A percentile compares a stretch with the other conserved stretches of the same genome.
phyloP scores from a whole-genome alignment of 1,140 invertebrate species.

The Aphelinus atriplicis region DNA sequence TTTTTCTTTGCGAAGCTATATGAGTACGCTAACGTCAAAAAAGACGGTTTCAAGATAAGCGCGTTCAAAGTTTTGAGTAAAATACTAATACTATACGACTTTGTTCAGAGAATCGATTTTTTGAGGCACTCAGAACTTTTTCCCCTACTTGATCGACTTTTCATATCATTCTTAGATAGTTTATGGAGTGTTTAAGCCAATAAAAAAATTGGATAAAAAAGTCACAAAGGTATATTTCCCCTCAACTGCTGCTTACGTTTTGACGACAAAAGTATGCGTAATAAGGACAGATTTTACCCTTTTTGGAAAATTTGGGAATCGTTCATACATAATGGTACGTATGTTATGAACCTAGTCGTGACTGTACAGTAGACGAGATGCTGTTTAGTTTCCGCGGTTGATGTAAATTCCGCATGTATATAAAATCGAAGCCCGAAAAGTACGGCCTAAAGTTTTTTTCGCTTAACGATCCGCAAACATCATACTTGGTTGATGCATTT shows the following conservation, averaged over 20 bases:
- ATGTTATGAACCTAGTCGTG: slow-evolving; percentile 4
- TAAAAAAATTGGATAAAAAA: too few species aligned
- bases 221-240: slow-evolving; percentile 8
- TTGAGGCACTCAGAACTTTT: too few species aligned
- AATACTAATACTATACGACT: too few species aligned
- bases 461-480: slow-evolving; percentile 51
- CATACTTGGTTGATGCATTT: slow-evolving; percentile 54
- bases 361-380: slow-evolving; percentile 55
- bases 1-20: too few species aligned
- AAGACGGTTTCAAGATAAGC: too few species aligned
- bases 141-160: too few species aligned
- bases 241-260: slow-evolving; percentile 35
- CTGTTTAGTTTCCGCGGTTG: slow-evolving; percentile 58
- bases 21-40: too few species aligned
- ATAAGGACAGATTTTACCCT: slow-evolving; percentile 36
- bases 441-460: slow-evolving; percentile 64
- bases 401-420: slow-evolving; percentile 60
- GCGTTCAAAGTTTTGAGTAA: too few species aligned
- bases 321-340: slow-evolving; percentile 32
- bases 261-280: slow-evolving; percentile 31
- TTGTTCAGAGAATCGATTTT: too few species aligned
- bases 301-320: slow-evolving; percentile 45
- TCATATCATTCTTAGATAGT: too few species aligned
- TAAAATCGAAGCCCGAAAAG: slow-evolving; percentile 61
- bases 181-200: too few species aligned